Percentiles rank a stretch among this genome's conserved stretches.
Evolutionary conservation across 2,113 vertebrate genomes (phyloP).

Genomic region (Pachyramphus minor): DNA sequence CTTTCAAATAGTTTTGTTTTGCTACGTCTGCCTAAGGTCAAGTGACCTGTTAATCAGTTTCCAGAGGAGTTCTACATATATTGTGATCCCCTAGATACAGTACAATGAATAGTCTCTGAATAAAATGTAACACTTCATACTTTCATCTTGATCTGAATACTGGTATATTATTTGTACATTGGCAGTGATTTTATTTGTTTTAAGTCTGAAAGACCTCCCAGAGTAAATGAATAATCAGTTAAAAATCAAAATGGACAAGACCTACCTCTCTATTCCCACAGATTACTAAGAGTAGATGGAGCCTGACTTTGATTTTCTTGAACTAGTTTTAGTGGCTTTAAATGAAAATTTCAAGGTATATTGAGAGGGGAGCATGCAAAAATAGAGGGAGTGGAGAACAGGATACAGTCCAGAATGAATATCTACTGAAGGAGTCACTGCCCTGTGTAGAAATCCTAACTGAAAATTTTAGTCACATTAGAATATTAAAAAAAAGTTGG

Average conservation of each 20-base stretch:
- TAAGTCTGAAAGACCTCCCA: not conserved
- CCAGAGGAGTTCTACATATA: not conserved
- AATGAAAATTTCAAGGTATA: not conserved
- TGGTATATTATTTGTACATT: not conserved
- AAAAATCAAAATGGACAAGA: rapidly evolving
- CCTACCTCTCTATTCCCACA: rapidly evolving
- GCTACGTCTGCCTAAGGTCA: not conserved
- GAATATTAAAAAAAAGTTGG: not conserved
- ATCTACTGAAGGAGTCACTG: not conserved
- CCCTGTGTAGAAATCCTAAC: not conserved
- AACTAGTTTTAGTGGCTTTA: not conserved
- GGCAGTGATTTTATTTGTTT: not conserved
- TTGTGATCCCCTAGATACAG: not conserved
- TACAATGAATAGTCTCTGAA: not conserved
- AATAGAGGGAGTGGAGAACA: not conserved
- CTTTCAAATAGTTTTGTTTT: not conserved
- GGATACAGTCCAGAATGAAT: not conserved
- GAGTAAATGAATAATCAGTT: not conserved
- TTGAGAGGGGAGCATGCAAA: not conserved
- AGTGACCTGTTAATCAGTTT: not conserved
- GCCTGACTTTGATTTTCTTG: not conserved
- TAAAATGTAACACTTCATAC: not conserved
- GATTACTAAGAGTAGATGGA: not conserved
- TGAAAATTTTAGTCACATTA: not conserved
- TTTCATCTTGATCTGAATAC: not conserved